phyloP scores from a whole-genome alignment of 2,113 vertebrate genomes.

The Oreochromis aureus region DNA sequence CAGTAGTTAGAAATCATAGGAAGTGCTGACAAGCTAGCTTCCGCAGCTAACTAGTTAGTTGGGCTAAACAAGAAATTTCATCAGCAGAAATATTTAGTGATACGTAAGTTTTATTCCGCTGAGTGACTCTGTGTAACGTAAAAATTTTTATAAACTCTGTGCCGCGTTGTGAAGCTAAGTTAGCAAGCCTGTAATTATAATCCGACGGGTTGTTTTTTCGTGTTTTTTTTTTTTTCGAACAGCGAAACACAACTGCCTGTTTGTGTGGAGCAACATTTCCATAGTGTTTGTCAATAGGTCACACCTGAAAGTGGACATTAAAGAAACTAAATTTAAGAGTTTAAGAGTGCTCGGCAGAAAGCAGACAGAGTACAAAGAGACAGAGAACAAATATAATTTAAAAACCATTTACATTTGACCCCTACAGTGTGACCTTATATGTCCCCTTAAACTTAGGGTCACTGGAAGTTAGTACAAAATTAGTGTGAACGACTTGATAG shows the following conservation, averaged over 20 bases:
- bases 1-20: not conserved
- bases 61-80: not conserved
- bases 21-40: conserved; percentile 36
- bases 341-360: not conserved
- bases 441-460: not conserved
- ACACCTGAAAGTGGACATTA: not conserved
- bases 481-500: not conserved
- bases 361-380: not conserved
- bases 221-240: not conserved
- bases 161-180: not conserved
- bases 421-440: not conserved
- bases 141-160: not conserved
- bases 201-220: accelerated
- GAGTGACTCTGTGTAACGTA: not conserved
- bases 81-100: not conserved
- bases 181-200: not conserved
- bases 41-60: conserved; percentile 37
- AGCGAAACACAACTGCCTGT: not conserved
- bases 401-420: not conserved
- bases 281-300: not conserved
- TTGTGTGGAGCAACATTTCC: not conserved
- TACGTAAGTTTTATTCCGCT: not conserved
- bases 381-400: not conserved
- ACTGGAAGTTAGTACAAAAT: not conserved
- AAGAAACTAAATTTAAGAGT: not conserved